phyloP scores from a whole-genome alignment of 2,888 invertebrate species.

The Dasypogon diadema region DNA sequence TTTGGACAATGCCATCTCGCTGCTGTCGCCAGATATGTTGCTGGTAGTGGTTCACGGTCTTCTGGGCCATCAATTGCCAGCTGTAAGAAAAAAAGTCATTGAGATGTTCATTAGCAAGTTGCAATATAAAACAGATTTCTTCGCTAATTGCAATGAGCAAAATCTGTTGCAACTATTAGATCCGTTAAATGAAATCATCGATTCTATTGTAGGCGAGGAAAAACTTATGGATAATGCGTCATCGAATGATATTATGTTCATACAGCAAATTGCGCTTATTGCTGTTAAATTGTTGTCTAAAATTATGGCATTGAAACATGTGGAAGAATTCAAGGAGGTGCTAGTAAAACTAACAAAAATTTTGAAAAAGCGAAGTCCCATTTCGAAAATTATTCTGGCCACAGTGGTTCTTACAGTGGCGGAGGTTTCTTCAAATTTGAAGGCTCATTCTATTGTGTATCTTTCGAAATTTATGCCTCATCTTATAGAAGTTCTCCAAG shows the following conservation, averaged over 20 bases:
- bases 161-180: conserved; percentile 74
- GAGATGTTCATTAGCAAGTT: conserved; percentile 88
- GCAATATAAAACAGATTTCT: conserved; percentile 75
- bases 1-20: conserved; percentile 82
- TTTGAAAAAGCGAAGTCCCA: conserved; percentile 60
- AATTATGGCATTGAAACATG: conserved; percentile 76
- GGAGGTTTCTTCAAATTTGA: conserved; percentile 81
- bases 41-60: conserved; percentile 82
- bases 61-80: conserved; percentile 76
- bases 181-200: conserved; percentile 74
- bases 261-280: conserved; percentile 86
- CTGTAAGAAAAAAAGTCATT: conserved; percentile 83
- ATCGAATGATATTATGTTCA: conserved; percentile 74
- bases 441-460: conserved; percentile 79
- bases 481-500: conserved; percentile 76
- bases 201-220: conserved; percentile 69
- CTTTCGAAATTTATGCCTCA: conserved; percentile 86
- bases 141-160: conserved; percentile 70
- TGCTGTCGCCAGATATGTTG: conserved; percentile 85
- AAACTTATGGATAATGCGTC: conserved; percentile 65
- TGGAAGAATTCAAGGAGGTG: conserved; percentile 78
- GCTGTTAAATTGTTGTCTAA: conserved; percentile 86
- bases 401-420: conserved; percentile 82
- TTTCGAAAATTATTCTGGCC: conserved; percentile 72
- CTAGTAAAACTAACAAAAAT: conserved; percentile 76